Evolutionary conservation across 2,888 invertebrate species (phyloP), one percentile per base, ranked within the genome.

Genomic region (Serrognathus titanus): DNA sequence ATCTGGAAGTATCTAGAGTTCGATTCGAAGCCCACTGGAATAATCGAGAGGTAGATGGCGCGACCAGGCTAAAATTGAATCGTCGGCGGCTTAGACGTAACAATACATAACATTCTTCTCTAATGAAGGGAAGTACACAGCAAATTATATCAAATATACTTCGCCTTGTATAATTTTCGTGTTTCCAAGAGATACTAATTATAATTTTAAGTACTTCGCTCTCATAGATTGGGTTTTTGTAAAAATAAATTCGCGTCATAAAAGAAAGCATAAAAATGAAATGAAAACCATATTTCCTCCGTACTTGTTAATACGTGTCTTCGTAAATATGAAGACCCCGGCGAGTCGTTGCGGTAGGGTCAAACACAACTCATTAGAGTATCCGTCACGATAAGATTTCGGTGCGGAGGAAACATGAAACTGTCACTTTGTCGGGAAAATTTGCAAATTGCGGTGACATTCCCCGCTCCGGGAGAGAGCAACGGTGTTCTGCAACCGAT

Each of bases 391-490:
- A 54, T 48, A 54, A 48, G 48, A 54, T 43, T 48, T 48, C 39
- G 48, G 40, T 37, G 10, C 16, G n/a, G 48, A 48, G 48, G 48
- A 54, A 54, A 54, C 48, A 48, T 48, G 54, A 54, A 54, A 54
- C 54, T 54, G 54, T 54, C 54, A 54, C 41, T 40, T 54, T 48
- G 54, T 48, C 54, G 51, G 31, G 49, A 48, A 50, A 60, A 60
- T 60, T 57, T 60, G 54, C 60, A 60, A 60, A 60, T 57, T 60
- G 51, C 57, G 56, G 51, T 49, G 51, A 48, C 54, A 60, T 57
- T 60, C 60, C 24, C 24, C 54, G 45, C 31, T 55, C 49, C 46
- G 55, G 48, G 49, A 41, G 49, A 37, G 49, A 51, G 54, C 48
- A 41, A n/a, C 36, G 53, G 46, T 48, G 54, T 60, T 52, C 53